Conservation (phyloP, 2,113 vertebrate species). For the Hippocampus guttulatus region DNA sequence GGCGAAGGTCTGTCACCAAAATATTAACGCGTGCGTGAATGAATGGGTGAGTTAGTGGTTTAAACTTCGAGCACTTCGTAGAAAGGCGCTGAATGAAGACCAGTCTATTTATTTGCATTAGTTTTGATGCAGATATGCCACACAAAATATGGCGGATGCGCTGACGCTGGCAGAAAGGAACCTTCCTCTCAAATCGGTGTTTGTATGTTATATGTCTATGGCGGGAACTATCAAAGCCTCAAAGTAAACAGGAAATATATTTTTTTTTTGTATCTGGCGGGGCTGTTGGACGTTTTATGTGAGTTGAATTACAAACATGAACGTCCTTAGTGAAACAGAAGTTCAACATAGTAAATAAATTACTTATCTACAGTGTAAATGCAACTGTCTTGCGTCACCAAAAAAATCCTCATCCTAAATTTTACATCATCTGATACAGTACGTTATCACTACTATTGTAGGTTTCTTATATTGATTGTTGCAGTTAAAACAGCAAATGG, state of each 20-base stretch:
- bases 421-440: background rate
- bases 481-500: background rate
- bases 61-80: no score
- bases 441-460: background rate
- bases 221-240: conserved; percentile 25
- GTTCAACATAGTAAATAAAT: background rate
- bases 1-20: no score
- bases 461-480: background rate
- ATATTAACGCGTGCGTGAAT: no score
- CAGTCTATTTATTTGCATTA: no score
- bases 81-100: no score
- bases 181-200: no score
- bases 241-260: conserved; percentile 1
- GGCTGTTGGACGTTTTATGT: background rate
- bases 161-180: no score
- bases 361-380: no score
- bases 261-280: background rate
- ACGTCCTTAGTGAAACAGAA: background rate
- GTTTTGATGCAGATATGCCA: no score
- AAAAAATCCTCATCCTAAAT: background rate
- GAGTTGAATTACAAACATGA: background rate
- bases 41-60: no score
- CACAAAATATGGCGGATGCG: no score
- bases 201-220: no score
- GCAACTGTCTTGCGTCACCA: conserved; percentile 4